phyloP scores from a whole-genome alignment of 2,113 vertebrate species.

The Mirza zaza region DNA sequence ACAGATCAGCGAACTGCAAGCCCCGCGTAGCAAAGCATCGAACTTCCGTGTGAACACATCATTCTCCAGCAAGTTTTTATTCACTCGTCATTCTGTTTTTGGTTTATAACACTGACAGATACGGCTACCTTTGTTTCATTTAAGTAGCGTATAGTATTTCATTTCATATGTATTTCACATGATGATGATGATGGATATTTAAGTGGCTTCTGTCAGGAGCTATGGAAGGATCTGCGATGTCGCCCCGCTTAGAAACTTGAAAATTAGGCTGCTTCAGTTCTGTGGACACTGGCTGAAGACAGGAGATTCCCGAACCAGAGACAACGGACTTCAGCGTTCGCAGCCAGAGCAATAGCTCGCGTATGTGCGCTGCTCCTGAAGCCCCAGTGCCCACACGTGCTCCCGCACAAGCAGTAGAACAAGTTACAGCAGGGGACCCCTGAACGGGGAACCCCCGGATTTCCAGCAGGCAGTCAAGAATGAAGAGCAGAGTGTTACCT shows the following conservation, averaged over 20 bases:
- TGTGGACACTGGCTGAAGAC: not conserved
- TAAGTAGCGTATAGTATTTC: not conserved
- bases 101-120: not conserved
- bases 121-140: not conserved
- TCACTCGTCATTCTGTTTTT: not conserved
- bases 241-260: too few species aligned
- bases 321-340: not conserved
- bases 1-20: not conserved
- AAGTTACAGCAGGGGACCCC: not conserved
- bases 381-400: not conserved
- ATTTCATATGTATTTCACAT: not conserved
- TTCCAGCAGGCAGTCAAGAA: too few species aligned
- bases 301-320: not conserved
- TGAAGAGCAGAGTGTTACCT: not conserved
- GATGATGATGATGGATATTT: not conserved
- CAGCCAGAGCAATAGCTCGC: not conserved
- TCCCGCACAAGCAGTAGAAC: not conserved
- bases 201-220: not conserved
- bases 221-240: not conserved
- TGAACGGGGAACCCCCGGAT: not conserved
- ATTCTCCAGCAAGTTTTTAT: not conserved
- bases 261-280: not conserved
- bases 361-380: accelerated
- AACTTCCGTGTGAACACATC: not conserved
- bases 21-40: not conserved